phyloP scores from a whole-genome alignment of 2,888 invertebrate species.

The Trypoxylon attenuatum region DNA sequence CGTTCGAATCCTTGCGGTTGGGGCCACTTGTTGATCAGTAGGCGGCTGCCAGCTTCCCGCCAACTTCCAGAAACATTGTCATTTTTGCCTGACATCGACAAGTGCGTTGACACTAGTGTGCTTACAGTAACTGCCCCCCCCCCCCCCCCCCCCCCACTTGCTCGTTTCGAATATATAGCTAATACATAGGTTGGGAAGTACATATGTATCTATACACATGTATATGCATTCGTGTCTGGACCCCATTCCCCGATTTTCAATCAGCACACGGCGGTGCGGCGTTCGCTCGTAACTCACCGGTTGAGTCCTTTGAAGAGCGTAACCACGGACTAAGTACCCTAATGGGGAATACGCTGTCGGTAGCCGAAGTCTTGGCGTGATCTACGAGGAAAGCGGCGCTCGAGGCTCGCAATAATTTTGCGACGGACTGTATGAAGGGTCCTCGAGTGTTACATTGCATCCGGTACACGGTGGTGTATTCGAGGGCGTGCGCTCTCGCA shows the following conservation, averaged over 20 bases:
- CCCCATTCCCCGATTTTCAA: no score
- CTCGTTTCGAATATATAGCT: no score
- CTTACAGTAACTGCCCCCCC: no score
- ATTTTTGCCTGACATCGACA: no score
- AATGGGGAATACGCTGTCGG: conserved; percentile 20
- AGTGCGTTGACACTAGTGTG: no score
- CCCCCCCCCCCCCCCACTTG: no score
- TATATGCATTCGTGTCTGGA: no score
- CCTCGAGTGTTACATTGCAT: not conserved
- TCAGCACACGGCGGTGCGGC: no score
- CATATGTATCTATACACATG: no score
- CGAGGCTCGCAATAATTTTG: conserved; percentile 17
- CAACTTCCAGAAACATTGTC: no score
- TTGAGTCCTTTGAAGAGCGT: not conserved
- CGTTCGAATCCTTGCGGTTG: conserved; percentile 7
- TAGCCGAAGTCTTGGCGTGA: conserved; percentile 27
- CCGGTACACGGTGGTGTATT: conserved; percentile 10
- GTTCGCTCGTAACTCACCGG: not conserved
- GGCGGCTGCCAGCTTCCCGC: no score
- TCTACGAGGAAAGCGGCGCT: conserved; percentile 29
- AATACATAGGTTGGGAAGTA: no score
- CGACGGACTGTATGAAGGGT: not conserved
- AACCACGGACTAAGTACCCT: conserved; percentile 2
- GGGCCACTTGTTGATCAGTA: conserved; percentile 19
- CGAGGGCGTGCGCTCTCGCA: conserved; percentile 31